These are phyloP conservation scores for Rhynchonema sp. DNA, from an alignment of 2,888 invertebrate species.

Conservation along the genomic window DNA sequence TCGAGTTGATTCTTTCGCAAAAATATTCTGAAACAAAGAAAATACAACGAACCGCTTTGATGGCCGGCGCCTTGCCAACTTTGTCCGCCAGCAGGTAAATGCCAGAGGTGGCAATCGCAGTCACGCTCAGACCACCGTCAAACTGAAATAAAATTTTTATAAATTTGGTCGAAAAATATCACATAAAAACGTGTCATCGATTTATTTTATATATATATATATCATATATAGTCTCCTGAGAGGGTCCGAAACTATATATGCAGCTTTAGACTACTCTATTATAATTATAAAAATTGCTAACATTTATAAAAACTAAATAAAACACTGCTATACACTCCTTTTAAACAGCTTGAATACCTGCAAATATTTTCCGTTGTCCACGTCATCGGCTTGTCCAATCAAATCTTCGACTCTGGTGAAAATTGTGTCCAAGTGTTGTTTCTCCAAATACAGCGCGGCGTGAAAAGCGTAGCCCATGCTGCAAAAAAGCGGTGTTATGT, in stretches of 20 bases:
- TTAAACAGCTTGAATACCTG: slow-evolving; percentile 30
- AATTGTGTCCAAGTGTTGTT: slow-evolving; percentile 21
- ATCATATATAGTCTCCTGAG: too few species aligned
- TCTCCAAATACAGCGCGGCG: slow-evolving; percentile 48
- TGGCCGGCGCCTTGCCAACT: slow-evolving; percentile 46
- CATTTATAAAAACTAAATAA: too few species aligned
- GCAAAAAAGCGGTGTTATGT: too few species aligned
- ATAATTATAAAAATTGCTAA: too few species aligned
- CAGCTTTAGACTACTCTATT: too few species aligned
- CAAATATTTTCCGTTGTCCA: slow-evolving; percentile 60
- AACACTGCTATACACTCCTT: too few species aligned
- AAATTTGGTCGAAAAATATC: too few species aligned
- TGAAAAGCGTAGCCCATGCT: slow-evolving; percentile 67
- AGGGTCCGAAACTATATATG: too few species aligned
- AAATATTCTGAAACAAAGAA: background rate
- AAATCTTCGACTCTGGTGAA: slow-evolving; percentile 67
- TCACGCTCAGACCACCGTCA: slow-evolving; percentile 14
- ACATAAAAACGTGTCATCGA: too few species aligned
- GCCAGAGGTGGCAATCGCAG: slow-evolving; percentile 43
- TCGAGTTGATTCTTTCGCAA: too few species aligned
- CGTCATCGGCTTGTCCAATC: slow-evolving; percentile 84
- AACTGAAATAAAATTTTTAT: slow-evolving; percentile 11
- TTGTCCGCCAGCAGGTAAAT: slow-evolving; percentile 43
- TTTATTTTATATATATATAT: too few species aligned
- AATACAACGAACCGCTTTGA: slow-evolving; percentile 39